Conservation (phyloP, 2,113 vertebrate genomes). For the Laterallus jamaicensis region DNA sequence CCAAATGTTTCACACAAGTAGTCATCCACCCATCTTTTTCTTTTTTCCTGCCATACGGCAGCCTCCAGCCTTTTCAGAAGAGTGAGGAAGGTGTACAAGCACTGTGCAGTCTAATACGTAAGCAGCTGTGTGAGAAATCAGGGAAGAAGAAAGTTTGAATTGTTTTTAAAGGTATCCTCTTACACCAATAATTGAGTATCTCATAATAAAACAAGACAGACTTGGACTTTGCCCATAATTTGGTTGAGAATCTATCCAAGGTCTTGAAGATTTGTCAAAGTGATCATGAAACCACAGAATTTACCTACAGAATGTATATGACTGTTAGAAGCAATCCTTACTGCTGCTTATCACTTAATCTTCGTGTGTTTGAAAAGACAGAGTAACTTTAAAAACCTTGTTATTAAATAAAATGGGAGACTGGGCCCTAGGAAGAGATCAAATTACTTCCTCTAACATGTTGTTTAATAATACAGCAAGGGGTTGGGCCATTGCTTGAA, state of each 20-base stretch:
- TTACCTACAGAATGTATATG: not conserved
- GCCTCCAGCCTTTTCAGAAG: not conserved
- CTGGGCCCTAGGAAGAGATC: not conserved
- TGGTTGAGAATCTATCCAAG: not conserved
- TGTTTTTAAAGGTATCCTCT: not conserved
- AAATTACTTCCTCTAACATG: not conserved
- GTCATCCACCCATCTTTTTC: not conserved
- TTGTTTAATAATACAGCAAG: not conserved
- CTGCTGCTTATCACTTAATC: not conserved
- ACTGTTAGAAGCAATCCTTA: not conserved
- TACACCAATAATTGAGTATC: not conserved
- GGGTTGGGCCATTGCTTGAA: not conserved
- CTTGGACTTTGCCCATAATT: not conserved
- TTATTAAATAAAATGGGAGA: not conserved
- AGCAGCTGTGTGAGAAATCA: not conserved
- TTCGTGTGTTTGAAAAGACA: not conserved
- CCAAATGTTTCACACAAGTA: not conserved
- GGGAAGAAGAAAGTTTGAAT: not conserved
- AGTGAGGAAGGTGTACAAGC: not conserved
- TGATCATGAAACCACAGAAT: not conserved
- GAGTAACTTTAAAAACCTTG: not conserved
- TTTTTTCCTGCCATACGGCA: not conserved
- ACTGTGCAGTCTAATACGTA: not conserved
- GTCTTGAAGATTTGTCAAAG: not conserved
- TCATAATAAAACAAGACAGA: not conserved